Evolutionary conservation across 2,888 invertebrate genomes (phyloP).

Genomic region (Nymphalis c-album): DNA sequence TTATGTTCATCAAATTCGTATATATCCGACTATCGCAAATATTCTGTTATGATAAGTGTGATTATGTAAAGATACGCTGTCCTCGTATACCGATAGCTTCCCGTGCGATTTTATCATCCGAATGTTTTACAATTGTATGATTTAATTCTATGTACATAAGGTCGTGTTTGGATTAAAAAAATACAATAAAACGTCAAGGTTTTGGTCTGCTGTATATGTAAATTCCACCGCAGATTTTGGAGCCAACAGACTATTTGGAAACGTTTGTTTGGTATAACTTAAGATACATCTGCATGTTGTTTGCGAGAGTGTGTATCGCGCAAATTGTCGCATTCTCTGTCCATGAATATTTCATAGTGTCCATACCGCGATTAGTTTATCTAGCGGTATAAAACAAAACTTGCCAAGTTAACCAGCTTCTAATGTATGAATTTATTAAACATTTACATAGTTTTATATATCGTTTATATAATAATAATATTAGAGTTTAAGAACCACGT

Average conservation of each 20-base stretch:
- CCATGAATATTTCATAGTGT: slow-evolving; percentile 71
- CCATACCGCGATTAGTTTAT: slow-evolving; percentile 64
- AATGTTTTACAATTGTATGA: slow-evolving; percentile 12
- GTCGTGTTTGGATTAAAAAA: slow-evolving; percentile 12
- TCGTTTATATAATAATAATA: background rate
- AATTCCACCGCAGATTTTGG: slow-evolving; percentile 38
- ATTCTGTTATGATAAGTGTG: slow-evolving; percentile 34
- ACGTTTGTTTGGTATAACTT: slow-evolving; percentile 42
- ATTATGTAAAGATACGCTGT: slow-evolving; percentile 34
- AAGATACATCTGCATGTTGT: slow-evolving; percentile 42
- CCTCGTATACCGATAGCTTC: slow-evolving; percentile 22
- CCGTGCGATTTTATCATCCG: slow-evolving; percentile 16
- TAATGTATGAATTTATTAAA: background rate
- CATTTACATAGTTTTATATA: no score
- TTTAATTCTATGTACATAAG: background rate
- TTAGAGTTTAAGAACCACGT: no score
- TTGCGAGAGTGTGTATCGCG: slow-evolving; percentile 34
- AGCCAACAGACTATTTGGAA: slow-evolving; percentile 41
- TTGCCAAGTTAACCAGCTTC: slow-evolving; percentile 55
- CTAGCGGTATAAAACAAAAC: slow-evolving; percentile 50
- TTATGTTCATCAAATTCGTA: slow-evolving; percentile 27
- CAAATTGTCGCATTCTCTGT: slow-evolving; percentile 66
- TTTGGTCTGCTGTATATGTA: slow-evolving; percentile 47
- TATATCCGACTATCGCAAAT: slow-evolving; percentile 26
- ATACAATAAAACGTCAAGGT: slow-evolving; percentile 24